Evolutionary conservation across 2,113 vertebrate species (phyloP).

Genomic region (Amphiprion ocellaris): DNA sequence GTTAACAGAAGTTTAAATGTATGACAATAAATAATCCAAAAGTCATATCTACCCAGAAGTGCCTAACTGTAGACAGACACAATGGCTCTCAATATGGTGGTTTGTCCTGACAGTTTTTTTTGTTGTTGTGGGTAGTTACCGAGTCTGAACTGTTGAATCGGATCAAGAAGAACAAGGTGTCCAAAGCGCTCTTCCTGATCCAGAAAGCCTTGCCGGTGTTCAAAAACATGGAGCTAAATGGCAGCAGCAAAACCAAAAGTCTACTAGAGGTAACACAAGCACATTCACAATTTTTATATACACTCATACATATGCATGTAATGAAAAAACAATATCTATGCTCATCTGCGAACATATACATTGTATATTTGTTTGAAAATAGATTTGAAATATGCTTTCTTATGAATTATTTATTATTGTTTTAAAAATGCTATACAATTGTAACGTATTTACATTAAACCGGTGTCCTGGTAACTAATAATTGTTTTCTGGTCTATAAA

Average conservation of each 20-base stretch:
- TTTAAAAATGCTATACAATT: too few species aligned
- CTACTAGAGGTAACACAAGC: conserved; percentile 88
- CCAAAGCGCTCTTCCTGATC: conserved; percentile 90
- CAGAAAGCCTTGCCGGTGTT: conserved; percentile 87
- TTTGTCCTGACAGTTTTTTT: background rate
- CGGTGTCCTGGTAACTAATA: too few species aligned
- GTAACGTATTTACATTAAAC: too few species aligned
- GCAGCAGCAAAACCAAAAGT: conserved; percentile 67
- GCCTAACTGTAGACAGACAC: background rate
- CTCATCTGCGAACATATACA: too few species aligned
- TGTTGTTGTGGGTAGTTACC: conserved; percentile 64
- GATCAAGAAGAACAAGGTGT: conserved; percentile 91
- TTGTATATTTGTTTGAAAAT: too few species aligned
- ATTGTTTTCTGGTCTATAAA: too few species aligned
- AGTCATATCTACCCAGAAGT: background rate
- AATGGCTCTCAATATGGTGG: background rate
- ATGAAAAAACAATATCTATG: background rate
- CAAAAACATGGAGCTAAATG: conserved; percentile 65
- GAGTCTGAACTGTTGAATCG: conserved; percentile 86
- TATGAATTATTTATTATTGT: too few species aligned
- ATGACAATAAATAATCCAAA: background rate
- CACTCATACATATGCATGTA: background rate
- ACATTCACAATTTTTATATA: background rate
- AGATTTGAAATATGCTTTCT: too few species aligned
- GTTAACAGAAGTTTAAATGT: conserved; percentile 18